Evolutionary conservation across 2,888 invertebrate species (phyloP).

Genomic region (Anorthoa munda): DNA sequence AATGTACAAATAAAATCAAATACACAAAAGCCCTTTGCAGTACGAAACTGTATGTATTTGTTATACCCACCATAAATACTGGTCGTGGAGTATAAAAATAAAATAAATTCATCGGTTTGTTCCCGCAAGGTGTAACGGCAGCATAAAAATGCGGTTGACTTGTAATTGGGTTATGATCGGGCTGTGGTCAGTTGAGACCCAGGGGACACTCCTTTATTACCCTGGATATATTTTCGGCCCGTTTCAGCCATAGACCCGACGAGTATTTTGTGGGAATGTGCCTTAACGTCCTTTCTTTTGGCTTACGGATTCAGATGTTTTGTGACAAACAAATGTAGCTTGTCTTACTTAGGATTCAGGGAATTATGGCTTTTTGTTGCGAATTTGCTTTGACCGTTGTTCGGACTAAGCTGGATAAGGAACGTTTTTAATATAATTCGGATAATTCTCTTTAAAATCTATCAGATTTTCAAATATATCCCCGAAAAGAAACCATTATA

Average conservation of each 20-base stretch:
- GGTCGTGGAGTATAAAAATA: constrained; percentile 65
- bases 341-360: constrained; percentile 21
- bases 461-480: not conserved
- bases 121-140: constrained; percentile 71
- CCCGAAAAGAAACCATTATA: not conserved
- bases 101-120: constrained; percentile 72
- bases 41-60: constrained; percentile 54
- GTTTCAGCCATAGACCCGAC: constrained; percentile 65
- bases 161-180: constrained; percentile 84
- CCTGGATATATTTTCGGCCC: constrained; percentile 71
- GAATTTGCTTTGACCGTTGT: constrained; percentile 7
- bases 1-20: constrained; percentile 36
- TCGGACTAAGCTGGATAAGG: not conserved
- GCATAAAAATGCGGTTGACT: constrained; percentile 81
- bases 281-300: constrained; percentile 51
- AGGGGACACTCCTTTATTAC: constrained; percentile 76
- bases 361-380: constrained; percentile 20
- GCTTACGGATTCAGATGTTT: constrained; percentile 39
- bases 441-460: not conserved
- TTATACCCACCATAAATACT: constrained; percentile 63
- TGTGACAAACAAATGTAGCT: constrained; percentile 39
- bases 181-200: constrained; percentile 68
- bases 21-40: constrained; percentile 29
- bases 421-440: not conserved
- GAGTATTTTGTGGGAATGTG: constrained; percentile 66